These are phyloP conservation scores for Desmophyllum pertusum DNA, from an alignment of 92 coral and sea anemone species.

Conservation along the genomic window DNA sequence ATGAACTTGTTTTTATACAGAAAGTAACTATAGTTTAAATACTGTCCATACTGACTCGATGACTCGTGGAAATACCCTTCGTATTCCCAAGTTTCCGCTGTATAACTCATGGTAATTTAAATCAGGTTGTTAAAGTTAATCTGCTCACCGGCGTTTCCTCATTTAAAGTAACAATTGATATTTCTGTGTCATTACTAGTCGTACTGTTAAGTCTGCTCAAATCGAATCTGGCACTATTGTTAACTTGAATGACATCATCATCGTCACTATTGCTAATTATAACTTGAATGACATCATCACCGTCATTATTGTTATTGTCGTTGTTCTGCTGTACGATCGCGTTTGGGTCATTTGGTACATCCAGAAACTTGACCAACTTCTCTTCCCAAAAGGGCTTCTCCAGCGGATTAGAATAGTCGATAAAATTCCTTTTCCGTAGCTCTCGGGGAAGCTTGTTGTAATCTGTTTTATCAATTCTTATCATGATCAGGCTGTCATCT, in stretches of 20 bases:
- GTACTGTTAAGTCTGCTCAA: neutral
- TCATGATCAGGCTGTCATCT: constrained; percentile 19
- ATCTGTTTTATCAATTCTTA: constrained; percentile 25
- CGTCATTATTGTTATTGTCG: neutral
- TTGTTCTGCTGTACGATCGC: neutral
- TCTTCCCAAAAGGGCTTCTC: constrained; percentile 11
- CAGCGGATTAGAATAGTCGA: constrained; percentile 1
- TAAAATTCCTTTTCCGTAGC: neutral
- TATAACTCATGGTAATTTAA: no score
- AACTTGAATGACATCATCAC: neutral
- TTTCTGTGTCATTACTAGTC: neutral
- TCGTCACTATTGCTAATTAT: neutral
- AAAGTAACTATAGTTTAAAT: no score
- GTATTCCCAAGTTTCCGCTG: no score
- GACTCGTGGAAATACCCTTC: no score
- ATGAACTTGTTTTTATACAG: no score
- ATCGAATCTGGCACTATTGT: neutral
- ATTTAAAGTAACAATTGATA: neutral
- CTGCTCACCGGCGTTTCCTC: no score
- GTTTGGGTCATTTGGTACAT: neutral
- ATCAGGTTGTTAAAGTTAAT: no score
- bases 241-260: neutral
- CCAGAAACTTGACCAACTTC: constrained; percentile 15
- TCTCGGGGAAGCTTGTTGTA: neutral
- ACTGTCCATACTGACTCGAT: no score